A percentile compares a stretch with the other conserved stretches of the same genome.
Conservation (phyloP, 2,797 vertebrate genomes). For the Ibycter americanus region DNA sequence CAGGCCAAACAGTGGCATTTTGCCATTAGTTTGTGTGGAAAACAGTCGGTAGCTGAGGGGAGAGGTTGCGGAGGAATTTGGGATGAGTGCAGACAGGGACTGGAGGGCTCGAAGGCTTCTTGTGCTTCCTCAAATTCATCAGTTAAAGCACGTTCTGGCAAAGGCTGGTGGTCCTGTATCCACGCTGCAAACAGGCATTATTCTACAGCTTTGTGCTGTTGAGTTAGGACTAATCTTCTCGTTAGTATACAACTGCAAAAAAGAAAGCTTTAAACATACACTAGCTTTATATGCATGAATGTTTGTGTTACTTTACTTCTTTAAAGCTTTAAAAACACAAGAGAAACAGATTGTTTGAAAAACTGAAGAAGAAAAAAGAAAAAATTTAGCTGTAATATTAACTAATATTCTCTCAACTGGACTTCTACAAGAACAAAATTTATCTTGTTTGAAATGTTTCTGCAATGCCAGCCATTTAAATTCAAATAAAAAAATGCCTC, state of each 20-base stretch:
- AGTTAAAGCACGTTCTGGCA: not conserved
- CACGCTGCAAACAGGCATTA: fast-evolving
- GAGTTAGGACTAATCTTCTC: not conserved
- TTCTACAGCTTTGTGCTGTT: not conserved
- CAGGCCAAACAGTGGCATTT: not conserved
- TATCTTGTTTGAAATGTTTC: not conserved
- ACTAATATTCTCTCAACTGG: not conserved
- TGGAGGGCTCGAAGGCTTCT: not conserved
- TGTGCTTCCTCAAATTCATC: not conserved
- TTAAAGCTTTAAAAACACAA: not conserved
- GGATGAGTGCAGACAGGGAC: not conserved
- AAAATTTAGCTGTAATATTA: not conserved
- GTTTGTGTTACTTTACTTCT: not conserved
- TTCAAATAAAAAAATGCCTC: not conserved
- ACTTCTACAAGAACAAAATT: not conserved
- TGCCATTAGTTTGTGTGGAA: not conserved
- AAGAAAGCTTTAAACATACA: not conserved
- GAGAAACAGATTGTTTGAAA: not conserved
- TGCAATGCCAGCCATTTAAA: not conserved
- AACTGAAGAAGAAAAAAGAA: not conserved
- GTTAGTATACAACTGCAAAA: not conserved
- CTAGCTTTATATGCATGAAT: not conserved
- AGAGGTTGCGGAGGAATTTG: not conserved
- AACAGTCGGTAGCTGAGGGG: not conserved
- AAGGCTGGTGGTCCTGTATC: not conserved